A percentile compares a stretch with the other conserved stretches of the same genome.
phyloP scores from a whole-genome alignment of 2,113 vertebrate genomes.

The Halichoeres trimaculatus region DNA sequence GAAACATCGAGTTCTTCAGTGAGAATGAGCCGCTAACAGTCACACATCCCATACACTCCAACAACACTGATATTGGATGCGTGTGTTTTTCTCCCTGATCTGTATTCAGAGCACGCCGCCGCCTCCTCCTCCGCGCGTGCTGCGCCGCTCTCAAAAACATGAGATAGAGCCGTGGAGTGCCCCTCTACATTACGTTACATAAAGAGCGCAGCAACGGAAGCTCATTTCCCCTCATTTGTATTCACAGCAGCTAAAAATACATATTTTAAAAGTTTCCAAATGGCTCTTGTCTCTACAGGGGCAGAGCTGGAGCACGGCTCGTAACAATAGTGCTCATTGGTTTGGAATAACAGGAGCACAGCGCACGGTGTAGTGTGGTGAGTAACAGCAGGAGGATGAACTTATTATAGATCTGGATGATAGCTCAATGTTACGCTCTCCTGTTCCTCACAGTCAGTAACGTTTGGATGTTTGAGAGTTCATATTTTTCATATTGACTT shows the following conservation, averaged over 20 bases:
- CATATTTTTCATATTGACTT: background rate
- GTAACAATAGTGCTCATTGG: slow-evolving; percentile 17
- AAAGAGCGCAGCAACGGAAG: slow-evolving; percentile 55
- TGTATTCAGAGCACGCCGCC: slow-evolving; percentile 48
- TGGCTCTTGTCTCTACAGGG: slow-evolving; percentile 65
- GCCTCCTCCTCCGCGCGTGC: slow-evolving; percentile 24
- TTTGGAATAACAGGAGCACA: slow-evolving; percentile 32
- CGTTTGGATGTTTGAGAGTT: background rate
- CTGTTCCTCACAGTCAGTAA: background rate
- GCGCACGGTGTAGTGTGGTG: slow-evolving; percentile 16
- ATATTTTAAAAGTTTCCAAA: slow-evolving; percentile 64
- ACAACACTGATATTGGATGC: slow-evolving; percentile 33
- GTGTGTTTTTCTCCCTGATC: slow-evolving; percentile 12
- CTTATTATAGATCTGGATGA: background rate
- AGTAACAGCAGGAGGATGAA: slow-evolving; percentile 5
- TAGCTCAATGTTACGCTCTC: background rate
- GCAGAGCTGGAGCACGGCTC: slow-evolving; percentile 31
- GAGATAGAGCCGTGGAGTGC: slow-evolving; percentile 50
- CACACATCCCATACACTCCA: slow-evolving; percentile 16
- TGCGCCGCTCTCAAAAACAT: slow-evolving; percentile 50
- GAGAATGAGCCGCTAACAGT: slow-evolving; percentile 21
- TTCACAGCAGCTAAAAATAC: slow-evolving; percentile 73
- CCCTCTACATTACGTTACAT: slow-evolving; percentile 64
- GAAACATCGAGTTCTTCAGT: background rate
- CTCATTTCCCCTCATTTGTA: slow-evolving; percentile 69